phyloP scores from a whole-genome alignment of 2,797 vertebrate genomes.

The Leptodactylus fallax region DNA sequence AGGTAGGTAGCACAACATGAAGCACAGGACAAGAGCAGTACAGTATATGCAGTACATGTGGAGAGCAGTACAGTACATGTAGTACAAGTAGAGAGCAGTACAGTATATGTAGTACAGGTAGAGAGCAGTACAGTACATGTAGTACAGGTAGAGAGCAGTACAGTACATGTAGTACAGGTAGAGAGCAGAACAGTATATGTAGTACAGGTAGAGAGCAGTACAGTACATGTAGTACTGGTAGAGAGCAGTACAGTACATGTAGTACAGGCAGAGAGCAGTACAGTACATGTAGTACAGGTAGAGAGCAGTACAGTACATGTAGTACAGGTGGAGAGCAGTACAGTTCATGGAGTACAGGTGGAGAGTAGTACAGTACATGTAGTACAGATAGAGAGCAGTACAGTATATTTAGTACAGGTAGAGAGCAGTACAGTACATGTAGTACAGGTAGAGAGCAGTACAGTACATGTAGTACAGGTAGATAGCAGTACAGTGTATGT shows the following conservation, averaged over 20 bases:
- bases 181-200: neutral
- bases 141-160: neutral
- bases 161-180: neutral
- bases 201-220: neutral
- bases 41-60: no score
- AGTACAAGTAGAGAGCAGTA: neutral
- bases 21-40: no score
- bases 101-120: neutral
- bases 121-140: neutral
- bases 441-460: no score
- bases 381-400: neutral
- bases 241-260: neutral
- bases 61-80: no score
- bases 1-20: no score
- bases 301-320: neutral
- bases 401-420: no score
- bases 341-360: neutral
- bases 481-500: no score
- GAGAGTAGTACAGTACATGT: neutral
- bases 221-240: neutral
- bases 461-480: no score
- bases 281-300: neutral
- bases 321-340: no score
- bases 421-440: no score
- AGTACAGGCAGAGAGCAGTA: neutral